Evolutionary conservation across 2,113 vertebrate species (phyloP).

Genomic region (Opisthocomus hoazin): DNA sequence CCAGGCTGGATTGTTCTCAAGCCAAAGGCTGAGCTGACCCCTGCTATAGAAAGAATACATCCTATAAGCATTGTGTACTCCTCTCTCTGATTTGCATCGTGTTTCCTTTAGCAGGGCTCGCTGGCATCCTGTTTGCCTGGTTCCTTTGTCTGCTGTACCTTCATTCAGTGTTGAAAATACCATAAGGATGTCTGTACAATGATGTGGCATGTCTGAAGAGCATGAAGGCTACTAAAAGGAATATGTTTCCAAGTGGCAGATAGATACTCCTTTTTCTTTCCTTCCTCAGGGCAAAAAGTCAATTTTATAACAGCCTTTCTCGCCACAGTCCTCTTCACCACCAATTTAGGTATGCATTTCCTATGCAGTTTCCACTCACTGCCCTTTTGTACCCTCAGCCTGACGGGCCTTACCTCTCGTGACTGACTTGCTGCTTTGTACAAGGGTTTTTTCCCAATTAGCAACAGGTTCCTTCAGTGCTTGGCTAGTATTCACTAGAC

Average conservation of each 20-base stretch:
- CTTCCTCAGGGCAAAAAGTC: not conserved
- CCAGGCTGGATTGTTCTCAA: not conserved
- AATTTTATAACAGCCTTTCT: not conserved
- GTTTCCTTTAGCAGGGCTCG: slow-evolving; percentile 9
- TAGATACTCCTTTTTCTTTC: not conserved
- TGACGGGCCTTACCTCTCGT: not conserved
- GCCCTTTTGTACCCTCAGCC: not conserved
- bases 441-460: not conserved
- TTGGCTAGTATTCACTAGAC: not conserved
- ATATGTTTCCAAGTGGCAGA: not conserved
- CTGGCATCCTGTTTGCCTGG: slow-evolving; percentile 34
- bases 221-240: not conserved
- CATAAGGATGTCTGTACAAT: not conserved
- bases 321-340: not conserved
- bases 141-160: slow-evolving; percentile 23
- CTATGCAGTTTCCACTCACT: not conserved
- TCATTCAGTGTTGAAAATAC: slow-evolving; percentile 26
- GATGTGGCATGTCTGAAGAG: not conserved
- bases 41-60: not conserved
- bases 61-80: not conserved
- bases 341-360: not conserved
- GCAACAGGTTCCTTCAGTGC: not conserved
- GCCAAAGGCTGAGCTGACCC: not conserved
- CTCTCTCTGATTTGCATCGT: slow-evolving; percentile 5
- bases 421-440: not conserved